These are phyloP conservation scores for Magallana angulata DNA, from an alignment of 1,140 invertebrate species.

Conservation along the genomic window DNA sequence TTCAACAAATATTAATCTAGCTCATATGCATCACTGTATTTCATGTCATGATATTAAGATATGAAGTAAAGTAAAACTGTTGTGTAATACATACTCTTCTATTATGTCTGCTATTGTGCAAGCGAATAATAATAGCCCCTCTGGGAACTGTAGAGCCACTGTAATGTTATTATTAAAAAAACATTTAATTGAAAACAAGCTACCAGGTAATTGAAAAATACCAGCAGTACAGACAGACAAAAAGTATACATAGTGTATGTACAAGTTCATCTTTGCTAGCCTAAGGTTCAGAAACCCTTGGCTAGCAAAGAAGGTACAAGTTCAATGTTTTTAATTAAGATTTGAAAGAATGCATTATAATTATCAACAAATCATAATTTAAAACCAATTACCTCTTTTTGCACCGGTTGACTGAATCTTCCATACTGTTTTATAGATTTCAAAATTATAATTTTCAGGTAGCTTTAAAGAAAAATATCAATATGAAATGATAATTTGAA, in stretches of 20 bases:
- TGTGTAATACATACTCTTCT: conserved; percentile 81
- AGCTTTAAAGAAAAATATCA: conserved; percentile 79
- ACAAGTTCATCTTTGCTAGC: too few species aligned
- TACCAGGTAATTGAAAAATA: too few species aligned
- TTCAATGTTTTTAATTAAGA: too few species aligned
- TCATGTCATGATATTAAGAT: too few species aligned
- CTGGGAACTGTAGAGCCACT: conserved; percentile 98
- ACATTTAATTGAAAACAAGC: too few species aligned
- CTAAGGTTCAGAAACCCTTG: too few species aligned
- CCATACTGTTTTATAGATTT: conserved; percentile 99
- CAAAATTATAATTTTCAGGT: conserved; percentile 98
- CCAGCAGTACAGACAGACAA: too few species aligned
- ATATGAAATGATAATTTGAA: not conserved
- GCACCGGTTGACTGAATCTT: conserved; percentile 90
- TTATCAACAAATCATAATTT: not conserved
- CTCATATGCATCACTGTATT: too few species aligned
- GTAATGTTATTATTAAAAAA: conserved; percentile 69
- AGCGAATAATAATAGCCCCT: conserved; percentile 94
- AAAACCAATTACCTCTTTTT: conserved; percentile 82
- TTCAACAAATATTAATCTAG: too few species aligned
- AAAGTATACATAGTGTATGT: too few species aligned
- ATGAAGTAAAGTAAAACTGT: not conserved
- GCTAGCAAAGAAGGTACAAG: too few species aligned
- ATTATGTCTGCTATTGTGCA: conserved; percentile 97
- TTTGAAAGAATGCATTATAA: too few species aligned